Base-by-base conservation (phyloP, 2,797 vertebrate species). In the Tapera naevia region DNA sequence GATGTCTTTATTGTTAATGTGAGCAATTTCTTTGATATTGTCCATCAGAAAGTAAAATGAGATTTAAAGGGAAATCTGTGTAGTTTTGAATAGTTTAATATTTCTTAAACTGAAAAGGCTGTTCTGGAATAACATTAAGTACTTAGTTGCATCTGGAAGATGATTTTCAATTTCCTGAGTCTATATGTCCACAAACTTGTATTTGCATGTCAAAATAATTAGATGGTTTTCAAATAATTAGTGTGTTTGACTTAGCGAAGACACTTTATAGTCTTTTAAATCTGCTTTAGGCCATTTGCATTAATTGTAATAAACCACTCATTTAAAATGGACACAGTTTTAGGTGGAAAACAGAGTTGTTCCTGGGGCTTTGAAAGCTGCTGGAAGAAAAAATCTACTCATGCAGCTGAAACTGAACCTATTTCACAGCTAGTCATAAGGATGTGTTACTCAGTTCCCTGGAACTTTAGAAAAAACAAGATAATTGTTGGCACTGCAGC, bases 1-100 rank as follows among this genome's bases (percentile, higher is more conserved):
- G 65, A n/a, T 85, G 91, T 51, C 41, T 87, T 89, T 88, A 91
- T 87, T 66, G 71, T 78, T 92, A 91, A 88, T 83, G 53, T 64
- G 82, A 83, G 65, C 54, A 70, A 74, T 95, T 94, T 94, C 58
- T 86, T 88, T 92, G 74, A 50, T 93, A 22, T 19, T 76, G 79
- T 79, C 65, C 32, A 62, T 32, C 39, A 58, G 61, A 72, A 94
- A 94, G 79, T 81, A 62, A 94, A 94, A 93, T 74, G 89, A 93
- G 46, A 93, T 94, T 95, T 94, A 96, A 95, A 86, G 80, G 94
- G 79, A 82, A 92, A 94, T 93, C 78, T 89, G 7, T 91, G 97
- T 81, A 69, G 80, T 90, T 94, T 91, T 90, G 85, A 92, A 66
- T 54, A 91, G 78, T 66, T 95, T 81, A 86, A 73, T 95, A 96